phyloP scores from a whole-genome alignment of 2,113 vertebrate species.

The Marmota flaviventris region DNA sequence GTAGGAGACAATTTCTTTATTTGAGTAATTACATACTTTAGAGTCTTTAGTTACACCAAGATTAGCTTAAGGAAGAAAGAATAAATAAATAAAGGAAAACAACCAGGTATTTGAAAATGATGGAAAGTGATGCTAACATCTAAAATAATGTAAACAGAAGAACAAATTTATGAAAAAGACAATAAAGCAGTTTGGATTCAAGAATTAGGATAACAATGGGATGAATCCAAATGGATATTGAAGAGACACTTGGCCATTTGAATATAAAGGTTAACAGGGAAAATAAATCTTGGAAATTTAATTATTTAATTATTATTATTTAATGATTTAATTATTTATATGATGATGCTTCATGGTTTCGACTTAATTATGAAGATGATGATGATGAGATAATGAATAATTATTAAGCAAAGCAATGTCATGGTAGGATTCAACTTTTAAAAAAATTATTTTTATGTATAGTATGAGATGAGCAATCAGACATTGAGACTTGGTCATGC shows the following conservation, averaged over 20 bases:
- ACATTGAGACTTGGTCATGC: not conserved
- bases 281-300: not conserved
- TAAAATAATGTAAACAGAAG: not conserved
- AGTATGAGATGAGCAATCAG: not conserved
- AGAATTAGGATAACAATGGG: not conserved
- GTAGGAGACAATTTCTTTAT: not conserved
- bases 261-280: not conserved
- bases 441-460: constrained; percentile 1
- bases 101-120: not conserved
- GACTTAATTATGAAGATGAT: not conserved
- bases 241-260: constrained; percentile 10
- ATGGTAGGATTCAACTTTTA: not conserved
- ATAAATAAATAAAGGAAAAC: too few species aligned
- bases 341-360: not conserved
- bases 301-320: too few species aligned
- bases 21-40: not conserved
- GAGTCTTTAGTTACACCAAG: not conserved
- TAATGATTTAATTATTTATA: not conserved
- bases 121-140: too few species aligned
- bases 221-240: not conserved
- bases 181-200: too few species aligned
- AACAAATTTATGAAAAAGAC: too few species aligned
- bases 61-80: not conserved
- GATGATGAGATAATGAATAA: not conserved
- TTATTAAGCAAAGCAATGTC: not conserved